Base-by-base conservation (phyloP, 2,797 vertebrate species). In the Spinus pinus region DNA sequence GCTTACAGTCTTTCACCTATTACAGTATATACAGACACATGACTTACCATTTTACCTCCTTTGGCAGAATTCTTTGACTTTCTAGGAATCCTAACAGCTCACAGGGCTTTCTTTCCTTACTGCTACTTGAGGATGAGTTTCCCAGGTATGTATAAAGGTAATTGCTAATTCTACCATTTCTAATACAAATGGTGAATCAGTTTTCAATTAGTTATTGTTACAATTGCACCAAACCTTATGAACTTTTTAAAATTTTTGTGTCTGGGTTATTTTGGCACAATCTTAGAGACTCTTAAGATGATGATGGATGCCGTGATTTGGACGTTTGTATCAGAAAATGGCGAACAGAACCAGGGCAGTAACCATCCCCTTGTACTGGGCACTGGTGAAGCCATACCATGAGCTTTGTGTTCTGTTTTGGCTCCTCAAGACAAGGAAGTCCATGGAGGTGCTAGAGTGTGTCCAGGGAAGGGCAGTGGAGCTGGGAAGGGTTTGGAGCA, bases 321-420 rank as follows among this genome's bases (percentile, higher is more conserved):
- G 13, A 51, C 24, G 30, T 10, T 44, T 69, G 8, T 42, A 66
- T 23, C 8, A 61, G 23, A 14, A 84, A 54, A 5, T 2, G 7
- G n/a, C n/a, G 35, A 82, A 24, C 27, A 53, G 39, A 27, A n/a
- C 4, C 24, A 91, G 24, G 42, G 13, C 7, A 61, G 42, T 13
- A 9, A 71, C 10, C 3, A 4, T 1, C 0, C 5, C 24, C 27
- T 30, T n/a, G 14, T 17, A 30, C 12, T 20, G 0, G 1, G 39
- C 54, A 44, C 4, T 25, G 35, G 12, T 18, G 27, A 86, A 27
- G 30, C 20, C 4, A 14, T 14, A 46, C 8, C 6, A 30, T 0
- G 0, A 67, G 30, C 12, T 9, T 7, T 15, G 33, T 15, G 49
- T 1, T 33, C 27, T 4, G 1, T 51, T 77, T 44, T 56, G n/a